Conservation (phyloP, 2,888 invertebrate species). For the Oscheius sp. region DNA sequence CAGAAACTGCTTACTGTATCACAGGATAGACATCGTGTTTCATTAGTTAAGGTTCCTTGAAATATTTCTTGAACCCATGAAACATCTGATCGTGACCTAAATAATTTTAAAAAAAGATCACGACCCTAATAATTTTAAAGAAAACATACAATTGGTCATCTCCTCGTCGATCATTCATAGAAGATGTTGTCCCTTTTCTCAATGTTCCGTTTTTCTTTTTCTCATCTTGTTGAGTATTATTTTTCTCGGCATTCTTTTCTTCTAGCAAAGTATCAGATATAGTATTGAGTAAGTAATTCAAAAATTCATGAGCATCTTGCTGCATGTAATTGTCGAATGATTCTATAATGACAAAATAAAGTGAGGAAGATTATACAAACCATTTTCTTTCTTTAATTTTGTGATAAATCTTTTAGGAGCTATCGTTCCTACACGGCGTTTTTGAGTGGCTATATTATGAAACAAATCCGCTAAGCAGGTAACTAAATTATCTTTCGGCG, state of each 20-base stretch:
- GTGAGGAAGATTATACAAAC: constrained; percentile 73
- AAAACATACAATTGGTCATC: constrained; percentile 13
- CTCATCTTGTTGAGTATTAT: background rate
- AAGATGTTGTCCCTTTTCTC: constrained; percentile 38
- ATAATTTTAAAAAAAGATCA: too few species aligned
- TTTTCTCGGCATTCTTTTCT: constrained; percentile 54
- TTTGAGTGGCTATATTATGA: constrained; percentile 99
- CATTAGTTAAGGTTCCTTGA: constrained; percentile 98
- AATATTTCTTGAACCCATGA: constrained; percentile 99
- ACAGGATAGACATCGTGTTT: constrained; percentile 97
- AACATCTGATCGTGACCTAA: constrained; percentile 76
- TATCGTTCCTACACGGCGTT: constrained; percentile 97
- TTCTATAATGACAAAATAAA: constrained; percentile 76
- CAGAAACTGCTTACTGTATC: constrained; percentile 82
- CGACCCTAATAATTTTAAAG: too few species aligned
- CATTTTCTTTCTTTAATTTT: constrained; percentile 95
- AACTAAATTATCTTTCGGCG: constrained; percentile 88
- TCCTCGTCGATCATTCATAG: constrained; percentile 26
- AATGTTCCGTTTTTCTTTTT: constrained; percentile 42
- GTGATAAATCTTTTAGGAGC: constrained; percentile 99
- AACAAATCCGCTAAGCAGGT: constrained; percentile 98
- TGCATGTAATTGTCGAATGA: constrained; percentile 97
- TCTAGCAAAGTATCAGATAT: constrained; percentile 89
- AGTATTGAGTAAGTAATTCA: constrained; percentile 97
- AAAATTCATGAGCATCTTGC: constrained; percentile 99